Evolutionary conservation across 1,140 invertebrate species (phyloP), one percentile per base, ranked within the genome.

Genomic region (Trichoplusia ni): DNA sequence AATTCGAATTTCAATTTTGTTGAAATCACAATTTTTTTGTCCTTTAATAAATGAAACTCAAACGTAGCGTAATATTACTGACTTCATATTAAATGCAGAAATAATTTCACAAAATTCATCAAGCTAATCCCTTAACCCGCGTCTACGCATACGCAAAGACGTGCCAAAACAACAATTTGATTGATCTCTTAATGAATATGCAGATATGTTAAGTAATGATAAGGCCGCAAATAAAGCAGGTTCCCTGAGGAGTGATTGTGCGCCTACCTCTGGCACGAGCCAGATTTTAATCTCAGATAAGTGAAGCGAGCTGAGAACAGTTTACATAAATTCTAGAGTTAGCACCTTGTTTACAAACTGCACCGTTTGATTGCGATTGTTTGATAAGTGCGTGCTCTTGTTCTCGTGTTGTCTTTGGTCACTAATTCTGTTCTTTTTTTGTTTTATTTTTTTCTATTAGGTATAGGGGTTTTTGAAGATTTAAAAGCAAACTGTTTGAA

Each of bases 201-300:
- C 82, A 90, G 85, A 89, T 90, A 78, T 84, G 78, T 83, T 77
- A 81, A 84, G 73, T 71, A 56, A 64, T 81, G 82, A 84, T 88
- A 86, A 82, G 81, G 68, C 79, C 73, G 63, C 84, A 88, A 88
- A 88, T 88, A 86, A 84, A 80, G 81, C 76, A 49, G 67, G 60
- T 54, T 89, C 87, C 87, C 85, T 31, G 68, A 84, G 87, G 87
- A 89, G 86, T 82, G 86, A 90, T 90, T 86, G 81, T 75, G 73
- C 75, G 78, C 81, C 73, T 81, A 77, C 76, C 76, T 83, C 75
- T 74, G 53, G 42, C 56, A 46, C 71, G 67, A 67, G 73, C 70
- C 82, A 82, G 87, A 90, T 90, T 89, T 90, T 89, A 90, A 90
- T 90, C 87, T 87, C 76, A 90, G 87, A 90, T 90, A 90, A 86